Base-by-base conservation (phyloP, 2,888 invertebrate genomes). In the Oscheius sp. region DNA sequence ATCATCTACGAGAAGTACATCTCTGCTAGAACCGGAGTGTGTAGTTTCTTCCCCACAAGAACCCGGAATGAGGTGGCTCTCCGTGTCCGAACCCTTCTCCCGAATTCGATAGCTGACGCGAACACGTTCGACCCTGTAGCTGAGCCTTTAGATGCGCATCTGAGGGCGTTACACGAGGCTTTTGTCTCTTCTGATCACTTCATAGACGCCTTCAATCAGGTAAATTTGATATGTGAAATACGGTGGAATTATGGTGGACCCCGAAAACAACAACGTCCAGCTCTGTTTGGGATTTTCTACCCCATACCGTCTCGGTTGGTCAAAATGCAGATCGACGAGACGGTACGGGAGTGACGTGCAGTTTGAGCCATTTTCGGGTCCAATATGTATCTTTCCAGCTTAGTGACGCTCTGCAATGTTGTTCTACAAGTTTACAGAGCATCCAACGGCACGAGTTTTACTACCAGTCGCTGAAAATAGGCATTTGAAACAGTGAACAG, bases 181-280 rank as follows among this genome's bases (percentile, higher is more conserved):
- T 87, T 87, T 73, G 79, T 81, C 33, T 35, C 62, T 1, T 86
- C 86, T 11, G 84, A 85, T 53, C 85, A 85, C 60, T 87, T 87
- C 70, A 74, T 87, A 13, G 86, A 87, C 29, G 81, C 84, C 32
- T 83, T 86, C 72, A 87, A 87, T 76, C 75, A 78, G 73, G 77
- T 81, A 47, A 29, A 10, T 48, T 57, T 32, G 21, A 21, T 21
- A 21, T 21, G 21, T 21, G 21, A 21, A 21, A 21, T 0, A 21
- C 21, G 21, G 21, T 21, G 21, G 21, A 21, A 21, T 21, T 21
- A 21, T 21, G 21, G 21, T 21, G 21, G 21, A 21, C 21, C 21
- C 21, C 21, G 21, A 21, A 21, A 21, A 21, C 21, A 21, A 21
- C 21, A 21, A 0, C 21, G 21, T 21, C 21, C 21, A 21, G 21